A percentile compares a stretch with the other conserved stretches of the same genome.
phyloP scores from a whole-genome alignment of 2,113 vertebrate genomes.

The Lathamus discolor region DNA sequence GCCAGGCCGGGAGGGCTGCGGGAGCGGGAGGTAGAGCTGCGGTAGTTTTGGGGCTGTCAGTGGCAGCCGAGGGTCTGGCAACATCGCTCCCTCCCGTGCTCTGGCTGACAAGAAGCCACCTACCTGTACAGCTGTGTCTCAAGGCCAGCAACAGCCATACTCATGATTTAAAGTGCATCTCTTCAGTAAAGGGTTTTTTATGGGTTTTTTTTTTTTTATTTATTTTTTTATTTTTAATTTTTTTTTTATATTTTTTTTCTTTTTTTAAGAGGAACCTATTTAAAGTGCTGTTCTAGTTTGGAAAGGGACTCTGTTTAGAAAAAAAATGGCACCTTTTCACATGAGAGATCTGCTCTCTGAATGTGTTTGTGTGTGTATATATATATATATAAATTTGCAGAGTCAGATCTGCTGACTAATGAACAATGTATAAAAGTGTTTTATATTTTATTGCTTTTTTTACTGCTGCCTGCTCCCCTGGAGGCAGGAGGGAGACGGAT shows the following conservation, averaged over 20 bases:
- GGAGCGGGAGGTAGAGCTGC: conserved; percentile 41
- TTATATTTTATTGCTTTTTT: conserved; percentile 43
- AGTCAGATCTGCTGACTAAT: conserved; percentile 37
- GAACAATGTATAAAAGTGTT: conserved; percentile 23
- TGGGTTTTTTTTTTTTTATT: background rate
- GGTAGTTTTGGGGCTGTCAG: background rate
- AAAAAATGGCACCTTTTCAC: conserved; percentile 62
- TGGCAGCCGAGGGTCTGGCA: background rate
- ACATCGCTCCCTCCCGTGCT: conserved; percentile 17
- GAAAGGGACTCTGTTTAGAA: conserved; percentile 58
- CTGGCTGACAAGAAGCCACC: conserved; percentile 47
- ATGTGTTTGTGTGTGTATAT: background rate
- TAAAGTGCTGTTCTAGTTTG: conserved; percentile 73
- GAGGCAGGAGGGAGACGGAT: background rate
- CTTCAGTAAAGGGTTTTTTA: conserved; percentile 49
- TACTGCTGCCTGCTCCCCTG: background rate
- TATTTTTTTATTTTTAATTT: background rate
- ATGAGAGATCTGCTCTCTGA: background rate
- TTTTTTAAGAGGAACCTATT: conserved; percentile 34
- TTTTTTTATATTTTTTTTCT: background rate
- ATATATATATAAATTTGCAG: background rate
- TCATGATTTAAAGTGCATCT: conserved; percentile 78
- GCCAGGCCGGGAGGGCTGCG: background rate
- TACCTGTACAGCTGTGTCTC: background rate
- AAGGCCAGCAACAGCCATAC: conserved; percentile 19